Evolutionary conservation across 1,140 invertebrate species (phyloP).

Genomic region (Onthophagus taurus): DNA sequence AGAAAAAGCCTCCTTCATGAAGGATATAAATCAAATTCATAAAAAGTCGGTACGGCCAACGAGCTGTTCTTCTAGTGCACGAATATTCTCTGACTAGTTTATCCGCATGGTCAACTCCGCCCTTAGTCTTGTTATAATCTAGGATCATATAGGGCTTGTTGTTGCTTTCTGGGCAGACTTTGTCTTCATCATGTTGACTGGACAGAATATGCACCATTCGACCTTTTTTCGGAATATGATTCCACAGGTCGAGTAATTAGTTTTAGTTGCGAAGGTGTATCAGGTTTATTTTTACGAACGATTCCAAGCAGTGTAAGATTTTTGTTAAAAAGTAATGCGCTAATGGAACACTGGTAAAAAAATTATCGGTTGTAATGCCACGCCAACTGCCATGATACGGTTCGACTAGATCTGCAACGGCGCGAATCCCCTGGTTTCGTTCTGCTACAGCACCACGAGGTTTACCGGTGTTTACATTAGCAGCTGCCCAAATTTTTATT

Average conservation of each 20-base stretch:
- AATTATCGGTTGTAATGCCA: conserved; percentile 27
- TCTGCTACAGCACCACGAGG: neutral
- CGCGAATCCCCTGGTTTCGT: conserved; percentile 15
- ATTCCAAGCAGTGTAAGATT: conserved; percentile 16
- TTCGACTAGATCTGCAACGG: conserved; percentile 22
- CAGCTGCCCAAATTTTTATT: conserved; percentile 36
- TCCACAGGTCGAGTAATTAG: neutral
- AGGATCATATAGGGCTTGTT: neutral
- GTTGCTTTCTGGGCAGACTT: neutral
- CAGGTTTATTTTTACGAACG: conserved; percentile 2
- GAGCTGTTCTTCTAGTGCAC: neutral
- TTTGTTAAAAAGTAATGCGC: too few relatives aligned
- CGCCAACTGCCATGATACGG: conserved; percentile 18
- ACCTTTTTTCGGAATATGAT: conserved; percentile 2
- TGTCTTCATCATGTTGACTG: neutral
- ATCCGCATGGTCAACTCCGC: neutral
- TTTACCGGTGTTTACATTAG: conserved; percentile 20
- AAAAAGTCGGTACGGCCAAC: neutral
- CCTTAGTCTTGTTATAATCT: neutral
- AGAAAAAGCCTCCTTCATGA: too few relatives aligned
- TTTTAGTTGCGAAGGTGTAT: neutral
- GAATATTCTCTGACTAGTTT: neutral
- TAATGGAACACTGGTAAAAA: too few relatives aligned
- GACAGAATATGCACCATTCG: conserved; percentile 1
- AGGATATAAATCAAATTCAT: neutral